Base-by-base conservation (phyloP, 1,140 invertebrate genomes). In the Ceratosolen fusciceps region DNA sequence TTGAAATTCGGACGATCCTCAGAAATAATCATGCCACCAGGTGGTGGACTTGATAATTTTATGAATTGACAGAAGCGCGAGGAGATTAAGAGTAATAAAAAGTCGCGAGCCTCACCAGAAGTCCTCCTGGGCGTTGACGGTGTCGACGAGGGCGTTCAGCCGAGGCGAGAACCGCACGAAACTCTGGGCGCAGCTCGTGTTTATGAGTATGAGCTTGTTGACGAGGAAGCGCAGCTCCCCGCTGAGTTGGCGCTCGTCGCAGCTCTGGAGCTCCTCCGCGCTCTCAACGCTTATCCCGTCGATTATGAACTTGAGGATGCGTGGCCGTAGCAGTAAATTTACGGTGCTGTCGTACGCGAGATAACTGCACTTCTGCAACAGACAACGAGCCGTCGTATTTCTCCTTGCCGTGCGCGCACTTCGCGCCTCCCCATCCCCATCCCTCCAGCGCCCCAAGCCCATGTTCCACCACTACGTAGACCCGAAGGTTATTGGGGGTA, bases 271-370 rank as follows among this genome's bases (percentile, higher is more conserved):
- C 47, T 90, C 90, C 73, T 90, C 90, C 0, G 90, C 88, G 37
- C 87, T 90, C 54, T 90, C 87, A 14, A 90, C 86, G 73, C 88
- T 90, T 21, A 90, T 90, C 21, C 90, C 90, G 58, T 90, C 90
- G 58, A 90, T 90, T 56, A 90, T 90, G 47, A 90, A 90, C 78
- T 90, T 90, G 0, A 90, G 83, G 62, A 90, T 90, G 34, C 90
- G 82, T 3, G 90, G 90, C 12, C 90, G 83, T 1, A 90, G 62
- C 12, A 90, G 73, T 16, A 90, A 70, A 79, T 90, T 90, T 0
- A 90, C 90, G 0, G 89, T 90, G 49, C 88, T 90, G 74, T 90
- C 90, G 72, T 90, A 90, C 0, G 88, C 88, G 34, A 90, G 72
- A 56, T 90, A 90, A 84, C 87, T 88, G 75, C 89, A 90, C 82